Conservation (phyloP, 23 tunicate genomes). For the Clavelina lepadiformis region DNA sequence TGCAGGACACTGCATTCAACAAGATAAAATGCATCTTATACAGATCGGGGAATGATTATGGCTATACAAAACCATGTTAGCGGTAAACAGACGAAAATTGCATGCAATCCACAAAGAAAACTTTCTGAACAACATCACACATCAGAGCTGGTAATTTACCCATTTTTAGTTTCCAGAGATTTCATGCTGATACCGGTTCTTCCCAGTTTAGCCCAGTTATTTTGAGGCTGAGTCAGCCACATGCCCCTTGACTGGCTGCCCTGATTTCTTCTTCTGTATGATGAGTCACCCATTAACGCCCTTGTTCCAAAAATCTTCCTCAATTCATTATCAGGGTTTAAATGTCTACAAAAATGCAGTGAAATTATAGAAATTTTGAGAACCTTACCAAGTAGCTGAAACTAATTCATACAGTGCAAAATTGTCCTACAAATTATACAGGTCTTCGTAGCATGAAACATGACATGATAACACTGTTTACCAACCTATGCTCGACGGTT, state of each 20-base stretch:
- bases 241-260: conserved; percentile 21
- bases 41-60: no score
- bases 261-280: conserved; percentile 51
- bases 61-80: no score
- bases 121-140: background rate
- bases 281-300: conserved; percentile 38
- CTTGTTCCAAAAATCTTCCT: conserved; percentile 72
- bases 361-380: no score
- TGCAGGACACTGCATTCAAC: no score
- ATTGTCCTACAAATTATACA: no score
- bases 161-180: conserved; percentile 23
- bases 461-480: no score
- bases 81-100: background rate
- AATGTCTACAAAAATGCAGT: no score
- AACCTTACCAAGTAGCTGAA: no score
- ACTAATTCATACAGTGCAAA: no score
- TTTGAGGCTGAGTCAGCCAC: conserved; percentile 67
- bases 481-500: no score
- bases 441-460: no score
- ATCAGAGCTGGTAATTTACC: background rate
- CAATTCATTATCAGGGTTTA: conserved; percentile 80
- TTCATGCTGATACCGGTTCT: conserved; percentile 60
- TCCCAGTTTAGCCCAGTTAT: conserved; percentile 36
- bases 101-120: background rate
- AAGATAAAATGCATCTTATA: no score